Evolutionary conservation across 1,140 invertebrate species (phyloP), one percentile per base, ranked within the genome.

Genomic region (Trialeurodes vaporariorum): DNA sequence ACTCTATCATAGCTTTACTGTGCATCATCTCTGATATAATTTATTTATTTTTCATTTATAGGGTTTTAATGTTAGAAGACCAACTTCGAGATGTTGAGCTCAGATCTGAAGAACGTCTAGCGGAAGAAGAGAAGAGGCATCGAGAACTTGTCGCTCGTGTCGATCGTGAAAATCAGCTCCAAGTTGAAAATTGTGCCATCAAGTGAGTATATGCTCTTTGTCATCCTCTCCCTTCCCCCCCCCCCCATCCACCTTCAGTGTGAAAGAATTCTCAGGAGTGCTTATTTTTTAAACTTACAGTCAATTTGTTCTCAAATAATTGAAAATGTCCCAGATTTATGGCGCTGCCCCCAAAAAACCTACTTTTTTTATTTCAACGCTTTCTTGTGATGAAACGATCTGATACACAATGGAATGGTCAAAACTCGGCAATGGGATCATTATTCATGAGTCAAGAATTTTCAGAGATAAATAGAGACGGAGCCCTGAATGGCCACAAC

Each of bases 31-130:
- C n/a, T n/a, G n/a, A n/a, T n/a, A n/a, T n/a, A n/a, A n/a, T n/a
- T n/a, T n/a, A n/a, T n/a, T n/a, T n/a, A n/a, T n/a, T n/a, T n/a
- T 67, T 63, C 69, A 27, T 63, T 68, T 70, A 63, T 70, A 84
- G 93, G 74, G 87, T 96, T 71, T 86, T 93, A 73, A 92, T 93
- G 85, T 82, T 96, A 67, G 94, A 97, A 76, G 94, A 96, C 77
- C 91, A 94, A 74, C 83, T 93, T 21, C 83, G 93, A 73, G 94
- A 97, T 79, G 85, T 91, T 59, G 93, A 98, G 77, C 80, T 90
- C 65, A 84, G 92, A 71, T 86, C 88, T 66, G 91, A 95, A 71
- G 92, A 96, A 73, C 84, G 88, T 70, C 79, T 95, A 64, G 84
- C 86, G 70, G 89, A 93, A 65, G 94, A 96, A 75, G 89, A 94